Evolutionary conservation across 2,888 invertebrate species (phyloP), one percentile per base, ranked within the genome.

Genomic region (Cryptocephalus moraei): DNA sequence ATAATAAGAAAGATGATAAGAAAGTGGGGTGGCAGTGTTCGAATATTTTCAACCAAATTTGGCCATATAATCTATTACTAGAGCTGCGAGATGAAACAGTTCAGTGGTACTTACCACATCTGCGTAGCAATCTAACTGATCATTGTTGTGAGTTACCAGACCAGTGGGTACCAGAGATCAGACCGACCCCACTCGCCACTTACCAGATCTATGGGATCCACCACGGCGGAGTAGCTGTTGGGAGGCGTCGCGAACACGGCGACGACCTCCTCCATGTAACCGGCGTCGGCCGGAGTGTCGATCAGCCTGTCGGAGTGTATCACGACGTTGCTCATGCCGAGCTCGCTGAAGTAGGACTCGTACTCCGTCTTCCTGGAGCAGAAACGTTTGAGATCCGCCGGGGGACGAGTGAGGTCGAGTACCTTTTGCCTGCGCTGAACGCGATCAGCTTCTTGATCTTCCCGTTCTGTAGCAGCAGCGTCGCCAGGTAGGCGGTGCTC

Each of bases 171-270:
- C 38, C 38, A 36, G 2, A 6, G 6, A 11, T 36, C 11, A 36
- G 6, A 36, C 38, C 38, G 4, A 36, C 38, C 3, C n/a, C 6
- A 6, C 6, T 22, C 6, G 38, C 4, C 6, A 40, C 48, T 56
- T 63, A 69, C 86, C 59, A 89, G 70, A 60, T 89, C 88, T 4
- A 89, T 86, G 0, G 88, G 85, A 64, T 89, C 87, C 0, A 76
- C 76, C 22, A 89, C 82, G 0, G 86, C 86, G 0, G 86, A 86
- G 62, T 86, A 88, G 0, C 87, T 87, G 63, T 86, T 88, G 0
- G 87, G 86, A 0, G 90, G 89, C 0, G 85, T 84, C 1, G 86
- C 89, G 55, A 81, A 74, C 1, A 83, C 75, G 0, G 80, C 78
- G 1, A 81, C 80, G 1, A 80, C 80, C 40, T 76, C 74, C 49